phyloP scores from a whole-genome alignment of 2,113 vertebrate species.

The Toxotes chatareus region DNA sequence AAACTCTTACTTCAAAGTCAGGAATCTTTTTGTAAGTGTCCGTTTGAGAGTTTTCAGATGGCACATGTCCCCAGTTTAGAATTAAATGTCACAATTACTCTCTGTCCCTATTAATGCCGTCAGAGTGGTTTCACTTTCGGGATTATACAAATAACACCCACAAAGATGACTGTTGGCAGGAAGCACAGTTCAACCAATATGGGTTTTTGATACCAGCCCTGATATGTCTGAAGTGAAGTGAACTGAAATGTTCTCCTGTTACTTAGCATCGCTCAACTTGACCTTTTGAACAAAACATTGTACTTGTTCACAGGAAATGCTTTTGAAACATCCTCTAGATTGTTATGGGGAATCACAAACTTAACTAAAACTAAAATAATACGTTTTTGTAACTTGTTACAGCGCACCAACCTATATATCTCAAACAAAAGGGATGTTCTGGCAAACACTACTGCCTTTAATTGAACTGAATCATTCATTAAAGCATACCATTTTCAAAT shows the following conservation, averaged over 20 bases:
- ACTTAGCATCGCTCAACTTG: not conserved
- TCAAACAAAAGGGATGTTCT: not conserved
- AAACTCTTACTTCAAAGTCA: not conserved
- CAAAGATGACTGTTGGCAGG: slow-evolving; percentile 43
- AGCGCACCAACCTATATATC: not conserved
- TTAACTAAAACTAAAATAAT: not conserved
- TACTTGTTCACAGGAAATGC: not conserved
- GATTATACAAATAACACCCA: slow-evolving; percentile 22
- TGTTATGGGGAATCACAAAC: not conserved
- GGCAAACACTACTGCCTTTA: not conserved
- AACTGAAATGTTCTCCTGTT: not conserved
- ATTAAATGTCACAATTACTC: slow-evolving; percentile 25
- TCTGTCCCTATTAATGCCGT: slow-evolving; percentile 24
- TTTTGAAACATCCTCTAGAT: not conserved
- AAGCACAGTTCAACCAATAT: slow-evolving; percentile 1
- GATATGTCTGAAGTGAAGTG: slow-evolving; percentile 11
- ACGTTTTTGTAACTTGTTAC: not conserved
- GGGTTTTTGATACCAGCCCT: not conserved
- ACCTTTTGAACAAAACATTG: not conserved
- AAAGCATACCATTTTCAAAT: not conserved
- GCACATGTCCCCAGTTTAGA: not conserved
- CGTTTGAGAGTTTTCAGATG: not conserved
- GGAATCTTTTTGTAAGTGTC: not conserved
- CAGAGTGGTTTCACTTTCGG: slow-evolving; percentile 23
- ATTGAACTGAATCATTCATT: not conserved